Base-by-base conservation (phyloP, 2,113 vertebrate species). In the Amphiprion percula region DNA sequence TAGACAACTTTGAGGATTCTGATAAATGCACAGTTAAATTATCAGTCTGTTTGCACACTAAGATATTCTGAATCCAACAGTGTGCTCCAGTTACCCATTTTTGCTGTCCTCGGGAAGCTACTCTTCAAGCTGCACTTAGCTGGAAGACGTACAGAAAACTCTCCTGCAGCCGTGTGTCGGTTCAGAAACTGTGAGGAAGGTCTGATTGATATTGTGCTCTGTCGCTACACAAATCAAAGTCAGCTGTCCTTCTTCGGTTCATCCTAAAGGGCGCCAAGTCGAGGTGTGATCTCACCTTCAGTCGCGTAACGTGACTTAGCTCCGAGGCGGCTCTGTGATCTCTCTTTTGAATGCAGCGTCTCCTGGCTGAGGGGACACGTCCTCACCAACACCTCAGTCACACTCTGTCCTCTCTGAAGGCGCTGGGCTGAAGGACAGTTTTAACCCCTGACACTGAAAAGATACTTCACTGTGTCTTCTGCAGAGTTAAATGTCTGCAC, bases 251-350 rank as follows among this genome's bases (percentile, higher is more conserved):
- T 55, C 62, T 71, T 8, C 15, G 23, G 10, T 33, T 2, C 10
- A 62, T 37, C 8, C 33, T 44, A 15, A 44, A 44, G 47, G 61
- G 9, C 56, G 4, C 5, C 14, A 12, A 56, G 23, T 17, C 0
- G 17, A 75, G 67, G 70, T 82, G 80, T 28, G 74, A 81, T 66
- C 70, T 52, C 66, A 47, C 70, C 78, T 67, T 21, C 47, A 1
- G 15, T 19, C 7, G 1, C 19, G 4, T 46, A 5, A 16, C 2
- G 46, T 44, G 53, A 61, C 72, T 65, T 73, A 3, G 33, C 59
- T 63, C 8, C 5, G 49, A 74, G 47, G 52, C 61, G 1, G 10
- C 14, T 5, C 54, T 41, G 58, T 5, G 26, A 37, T 74, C 24
- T 12, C 23, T 55, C 37, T 19, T 10, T 3, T 10, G 46, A 50